Evolutionary conservation across 2,113 vertebrate genomes (phyloP).

Genomic region (Merops nubicus): DNA sequence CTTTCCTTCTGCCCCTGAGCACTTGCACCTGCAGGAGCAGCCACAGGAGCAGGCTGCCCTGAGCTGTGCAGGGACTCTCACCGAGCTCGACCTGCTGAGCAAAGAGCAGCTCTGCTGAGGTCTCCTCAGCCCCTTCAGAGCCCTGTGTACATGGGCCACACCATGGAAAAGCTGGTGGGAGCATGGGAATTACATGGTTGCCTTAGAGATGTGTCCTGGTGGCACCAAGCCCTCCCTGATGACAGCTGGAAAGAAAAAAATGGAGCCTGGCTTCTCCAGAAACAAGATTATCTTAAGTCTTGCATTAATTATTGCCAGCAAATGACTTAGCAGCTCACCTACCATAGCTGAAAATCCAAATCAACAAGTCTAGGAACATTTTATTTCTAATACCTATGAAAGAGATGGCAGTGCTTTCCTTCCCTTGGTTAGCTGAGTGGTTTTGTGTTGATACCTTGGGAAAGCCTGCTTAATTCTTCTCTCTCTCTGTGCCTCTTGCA

Average conservation of each 20-base stretch:
- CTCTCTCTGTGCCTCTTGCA: background rate
- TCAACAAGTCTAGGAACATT: background rate
- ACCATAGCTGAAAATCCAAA: background rate
- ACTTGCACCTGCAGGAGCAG: background rate
- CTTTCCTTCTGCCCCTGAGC: background rate
- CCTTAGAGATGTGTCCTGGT: accelerated
- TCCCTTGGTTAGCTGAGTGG: background rate
- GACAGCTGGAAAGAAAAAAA: background rate
- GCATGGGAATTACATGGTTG: background rate
- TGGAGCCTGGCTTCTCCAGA: background rate
- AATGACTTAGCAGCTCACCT: background rate
- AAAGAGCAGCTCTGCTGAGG: background rate
- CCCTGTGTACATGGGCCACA: accelerated
- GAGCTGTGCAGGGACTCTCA: background rate
- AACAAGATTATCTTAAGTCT: background rate
- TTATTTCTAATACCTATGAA: background rate
- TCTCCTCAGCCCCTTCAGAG: background rate
- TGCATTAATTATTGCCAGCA: background rate
- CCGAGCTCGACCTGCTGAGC: background rate
- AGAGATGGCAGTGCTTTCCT: accelerated
- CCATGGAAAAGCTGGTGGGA: background rate
- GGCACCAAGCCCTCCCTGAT: background rate
- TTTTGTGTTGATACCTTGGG: background rate
- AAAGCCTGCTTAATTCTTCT: background rate
- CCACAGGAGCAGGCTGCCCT: accelerated